Evolutionary conservation across 2,888 invertebrate species (phyloP).

Genomic region (Pristionchus fissidentatus): DNA sequence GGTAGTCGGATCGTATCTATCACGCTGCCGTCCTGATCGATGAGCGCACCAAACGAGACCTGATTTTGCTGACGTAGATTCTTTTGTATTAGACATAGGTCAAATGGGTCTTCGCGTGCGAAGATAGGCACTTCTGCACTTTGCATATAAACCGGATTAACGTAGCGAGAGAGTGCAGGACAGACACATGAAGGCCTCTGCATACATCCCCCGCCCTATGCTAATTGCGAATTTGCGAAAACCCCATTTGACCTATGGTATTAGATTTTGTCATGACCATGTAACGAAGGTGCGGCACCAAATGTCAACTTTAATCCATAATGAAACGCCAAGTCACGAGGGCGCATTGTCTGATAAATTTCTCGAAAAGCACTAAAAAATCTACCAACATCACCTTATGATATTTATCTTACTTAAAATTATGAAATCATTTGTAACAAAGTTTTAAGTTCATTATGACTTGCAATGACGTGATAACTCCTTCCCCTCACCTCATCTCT

Average conservation of each 20-base stretch:
- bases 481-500: slow-evolving; percentile 52
- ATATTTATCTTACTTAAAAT: background rate
- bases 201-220: background rate
- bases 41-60: slow-evolving; percentile 82
- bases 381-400: background rate
- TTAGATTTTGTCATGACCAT: no score
- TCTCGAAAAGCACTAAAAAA: no score
- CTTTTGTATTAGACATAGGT: no score
- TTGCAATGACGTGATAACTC: background rate
- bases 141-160: no score
- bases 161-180: background rate
- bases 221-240: background rate
- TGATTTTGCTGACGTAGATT: slow-evolving; percentile 32
- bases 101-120: no score
- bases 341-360: no score
- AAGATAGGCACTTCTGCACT: no score
- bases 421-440: background rate
- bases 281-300: no score
- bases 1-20: slow-evolving; percentile 91
- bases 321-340: no score
- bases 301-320: no score
- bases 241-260: no score
- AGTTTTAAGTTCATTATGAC: background rate
- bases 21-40: slow-evolving; percentile 91
- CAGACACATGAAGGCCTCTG: background rate